Evolutionary conservation across 2,113 vertebrate species (phyloP).

Genomic region (human (Homo sapiens)): GRCh38 chr7:23348001-23348500

Average conservation of each 20-base stretch:
- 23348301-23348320: neutral
- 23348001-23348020: neutral
- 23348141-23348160: fast-evolving
- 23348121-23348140: neutral
- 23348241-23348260: neutral
- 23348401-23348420: neutral
- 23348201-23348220: neutral
- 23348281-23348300: neutral
- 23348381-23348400: neutral
- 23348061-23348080: neutral
- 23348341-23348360: neutral
- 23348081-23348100: neutral
- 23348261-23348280: neutral
- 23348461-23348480: neutral
- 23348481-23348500: neutral
- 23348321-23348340: neutral
- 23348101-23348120: neutral
- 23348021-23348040: neutral
- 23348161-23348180: neutral
- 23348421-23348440: neutral
- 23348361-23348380: neutral
- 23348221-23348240: neutral
- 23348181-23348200: neutral
- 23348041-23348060: neutral
- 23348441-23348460: neutral